Conservation (phyloP, 2,113 vertebrate genomes). For the Plotosus lineatus region DNA sequence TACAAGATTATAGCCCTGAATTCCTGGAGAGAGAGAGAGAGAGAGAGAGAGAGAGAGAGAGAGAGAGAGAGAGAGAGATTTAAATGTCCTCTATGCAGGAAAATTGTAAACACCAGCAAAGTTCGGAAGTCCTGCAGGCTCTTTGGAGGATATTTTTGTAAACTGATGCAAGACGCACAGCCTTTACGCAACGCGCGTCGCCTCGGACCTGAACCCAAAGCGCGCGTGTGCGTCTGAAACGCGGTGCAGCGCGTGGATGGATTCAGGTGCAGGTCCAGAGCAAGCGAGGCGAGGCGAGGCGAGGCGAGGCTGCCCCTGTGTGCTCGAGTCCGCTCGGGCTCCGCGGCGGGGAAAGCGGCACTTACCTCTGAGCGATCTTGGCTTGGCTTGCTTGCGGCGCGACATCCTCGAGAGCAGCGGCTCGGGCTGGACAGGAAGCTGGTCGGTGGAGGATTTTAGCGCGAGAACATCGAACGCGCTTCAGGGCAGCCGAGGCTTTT, state of each 20-base stretch:
- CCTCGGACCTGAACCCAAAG: slow-evolving; percentile 12
- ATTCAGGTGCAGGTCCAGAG: slow-evolving; percentile 14
- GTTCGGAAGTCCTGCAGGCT: slow-evolving; percentile 25
- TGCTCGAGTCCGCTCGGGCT: background rate
- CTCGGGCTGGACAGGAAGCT: slow-evolving; percentile 57
- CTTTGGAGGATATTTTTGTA: slow-evolving; percentile 10
- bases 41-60: slow-evolving; percentile 4
- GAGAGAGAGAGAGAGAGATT: slow-evolving; percentile 12
- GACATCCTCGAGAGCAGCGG: slow-evolving; percentile 97
- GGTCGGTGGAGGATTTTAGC: slow-evolving; percentile 8
- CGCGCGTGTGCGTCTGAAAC: slow-evolving; percentile 6
- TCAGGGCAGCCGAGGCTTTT: background rate
- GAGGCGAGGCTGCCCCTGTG: slow-evolving; percentile 6
- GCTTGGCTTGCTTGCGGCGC: slow-evolving; percentile 99
- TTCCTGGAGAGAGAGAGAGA: background rate
- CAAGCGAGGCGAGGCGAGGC: background rate
- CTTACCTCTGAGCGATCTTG: slow-evolving; percentile 99
- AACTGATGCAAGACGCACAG: slow-evolving; percentile 31
- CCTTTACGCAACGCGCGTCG: slow-evolving; percentile 34
- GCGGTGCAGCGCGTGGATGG: slow-evolving; percentile 9
- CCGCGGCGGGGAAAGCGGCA: slow-evolving; percentile 44
- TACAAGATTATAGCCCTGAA: too few relatives aligned
- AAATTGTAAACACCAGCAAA: slow-evolving; percentile 7
- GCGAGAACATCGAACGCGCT: slow-evolving; percentile 25
- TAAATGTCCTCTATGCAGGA: background rate